These are phyloP conservation scores for Latrodectus elegans DNA, from an alignment of 2,888 invertebrate species.

Conservation along the genomic window DNA sequence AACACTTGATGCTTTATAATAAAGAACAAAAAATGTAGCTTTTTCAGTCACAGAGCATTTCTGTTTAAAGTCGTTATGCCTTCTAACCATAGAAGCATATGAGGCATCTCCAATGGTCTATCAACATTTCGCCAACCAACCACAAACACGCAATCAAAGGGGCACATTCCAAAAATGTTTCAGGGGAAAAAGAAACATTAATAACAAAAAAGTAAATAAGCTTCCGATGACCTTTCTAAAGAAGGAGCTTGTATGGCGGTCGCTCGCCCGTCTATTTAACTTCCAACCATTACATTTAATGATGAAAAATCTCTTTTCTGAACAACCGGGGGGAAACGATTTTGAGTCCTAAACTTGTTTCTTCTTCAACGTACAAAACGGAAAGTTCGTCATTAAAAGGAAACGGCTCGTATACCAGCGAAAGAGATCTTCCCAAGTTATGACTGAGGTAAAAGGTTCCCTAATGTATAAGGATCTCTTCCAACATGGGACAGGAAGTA, in stretches of 20 bases:
- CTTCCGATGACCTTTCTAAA: slow-evolving; percentile 51
- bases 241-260: slow-evolving; percentile 44
- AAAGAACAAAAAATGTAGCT: too few species aligned
- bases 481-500: slow-evolving; percentile 52
- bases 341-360: slow-evolving; percentile 55
- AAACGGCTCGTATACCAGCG: slow-evolving; percentile 39
- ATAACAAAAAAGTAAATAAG: slow-evolving; percentile 59
- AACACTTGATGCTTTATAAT: too few species aligned
- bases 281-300: slow-evolving; percentile 61
- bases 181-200: slow-evolving; percentile 26
- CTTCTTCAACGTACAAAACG: slow-evolving; percentile 26
- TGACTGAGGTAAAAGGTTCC: slow-evolving; percentile 35
- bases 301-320: slow-evolving; percentile 59
- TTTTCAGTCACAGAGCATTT: too few species aligned
- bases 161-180: slow-evolving; percentile 12
- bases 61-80: not conserved
- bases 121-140: slow-evolving; percentile 52
- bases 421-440: slow-evolving; percentile 31
- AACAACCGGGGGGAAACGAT: slow-evolving; percentile 38
- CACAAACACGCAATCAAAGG: slow-evolving; percentile 55
- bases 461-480: slow-evolving; percentile 24
- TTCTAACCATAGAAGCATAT: not conserved
- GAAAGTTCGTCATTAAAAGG: slow-evolving; percentile 48
- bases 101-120: slow-evolving; percentile 43
- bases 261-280: slow-evolving; percentile 45